A percentile compares a stretch with the other conserved stretches of the same genome.
phyloP scores from a whole-genome alignment of 2,888 invertebrate species.

The Oligia latruncula region DNA sequence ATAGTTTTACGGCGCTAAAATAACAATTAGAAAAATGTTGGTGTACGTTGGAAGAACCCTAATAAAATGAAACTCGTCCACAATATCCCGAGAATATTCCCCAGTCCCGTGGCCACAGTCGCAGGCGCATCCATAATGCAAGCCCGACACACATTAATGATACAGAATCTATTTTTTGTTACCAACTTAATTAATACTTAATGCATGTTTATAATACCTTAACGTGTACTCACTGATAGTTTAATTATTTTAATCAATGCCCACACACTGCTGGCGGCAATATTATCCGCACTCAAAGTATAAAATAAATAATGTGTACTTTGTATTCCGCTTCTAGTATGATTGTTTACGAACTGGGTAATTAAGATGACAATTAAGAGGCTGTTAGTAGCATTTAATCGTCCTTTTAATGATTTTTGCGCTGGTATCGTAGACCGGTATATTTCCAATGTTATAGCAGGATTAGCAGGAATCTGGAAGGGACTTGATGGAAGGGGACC shows the following conservation, averaged over 20 bases:
- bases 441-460: constrained; percentile 15
- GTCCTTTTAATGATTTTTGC: constrained; percentile 42
- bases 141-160: constrained; percentile 78
- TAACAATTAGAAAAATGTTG: constrained; percentile 4
- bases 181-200: constrained; percentile 85
- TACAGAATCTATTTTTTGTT: constrained; percentile 81
- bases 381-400: constrained; percentile 46
- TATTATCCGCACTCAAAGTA: constrained; percentile 48
- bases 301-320: constrained; percentile 70
- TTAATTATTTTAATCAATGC: constrained; percentile 81
- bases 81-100: constrained; percentile 29
- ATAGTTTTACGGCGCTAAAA: constrained; percentile 5
- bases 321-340: constrained; percentile 47
- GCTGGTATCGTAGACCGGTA: constrained; percentile 18
- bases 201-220: constrained; percentile 80
- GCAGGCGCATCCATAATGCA: constrained; percentile 77
- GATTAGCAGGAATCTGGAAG: constrained; percentile 8
- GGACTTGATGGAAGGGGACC: background rate
- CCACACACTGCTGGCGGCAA: constrained; percentile 46
- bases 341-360: constrained; percentile 45
- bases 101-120: constrained; percentile 62
- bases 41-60: background rate
- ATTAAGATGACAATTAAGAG: constrained; percentile 57
- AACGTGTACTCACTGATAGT: constrained; percentile 79
- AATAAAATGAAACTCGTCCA: background rate